A percentile compares a stretch with the other conserved stretches of the same genome.
These are phyloP conservation scores for Malacoraja senta DNA, from an alignment of 2,797 vertebrate species.

Conservation along the genomic window DNA sequence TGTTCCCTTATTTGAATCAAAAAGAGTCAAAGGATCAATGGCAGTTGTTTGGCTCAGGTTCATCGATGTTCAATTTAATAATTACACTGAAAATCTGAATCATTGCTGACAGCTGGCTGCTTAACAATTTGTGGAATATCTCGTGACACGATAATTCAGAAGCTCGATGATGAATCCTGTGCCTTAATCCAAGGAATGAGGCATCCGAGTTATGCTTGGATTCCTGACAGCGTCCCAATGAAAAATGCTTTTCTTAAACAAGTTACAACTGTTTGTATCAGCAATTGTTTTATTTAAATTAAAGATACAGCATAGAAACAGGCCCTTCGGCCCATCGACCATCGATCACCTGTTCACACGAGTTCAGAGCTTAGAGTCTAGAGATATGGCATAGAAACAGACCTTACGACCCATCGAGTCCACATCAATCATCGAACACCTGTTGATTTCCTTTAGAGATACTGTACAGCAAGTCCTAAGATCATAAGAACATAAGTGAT, in stretches of 20 bases:
- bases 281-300: background rate
- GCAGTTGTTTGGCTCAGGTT: background rate
- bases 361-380: no score
- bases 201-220: background rate
- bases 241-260: background rate
- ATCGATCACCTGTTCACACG: no score
- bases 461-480: no score
- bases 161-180: background rate
- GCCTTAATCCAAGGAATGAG: background rate
- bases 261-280: background rate
- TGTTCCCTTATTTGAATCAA: background rate
- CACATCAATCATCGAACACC: no score
- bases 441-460: no score
- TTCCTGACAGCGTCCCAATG: background rate
- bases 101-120: background rate
- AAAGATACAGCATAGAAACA: no score
- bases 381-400: no score
- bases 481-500: no score
- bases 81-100: background rate
- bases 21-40: conserved; percentile 8
- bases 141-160: background rate
- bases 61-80: background rate
- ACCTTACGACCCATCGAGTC: no score
- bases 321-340: no score
- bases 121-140: background rate